Evolutionary conservation across 2,113 vertebrate species (phyloP), one percentile per base, ranked within the genome.

Genomic region (Oryzias javanicus): DNA sequence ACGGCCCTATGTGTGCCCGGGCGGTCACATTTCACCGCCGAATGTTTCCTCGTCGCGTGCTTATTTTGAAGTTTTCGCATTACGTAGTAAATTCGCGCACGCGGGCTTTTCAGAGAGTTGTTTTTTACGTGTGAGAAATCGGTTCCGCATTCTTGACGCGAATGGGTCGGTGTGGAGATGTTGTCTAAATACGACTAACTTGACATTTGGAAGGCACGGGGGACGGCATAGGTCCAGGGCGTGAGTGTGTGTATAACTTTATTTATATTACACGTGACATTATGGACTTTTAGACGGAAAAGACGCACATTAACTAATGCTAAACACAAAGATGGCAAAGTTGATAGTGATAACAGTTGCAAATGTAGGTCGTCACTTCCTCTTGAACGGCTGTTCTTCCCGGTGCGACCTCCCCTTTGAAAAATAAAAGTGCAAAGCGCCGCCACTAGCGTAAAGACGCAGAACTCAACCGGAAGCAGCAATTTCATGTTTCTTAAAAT

Each of bases 61-160:
- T 19, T 47, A 47, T 18, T 12, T 18, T 19, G n/a, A 18, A 47
- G 12, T 47, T 18, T 19, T 47, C 12, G 7, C 6, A 47, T n/a
- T 7, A 47, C 10, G 3, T 1, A 19, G 4, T 18, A 47, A 10
- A 19, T n/a, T 17, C n/a, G 6, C 19, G n/a, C n/a, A 10, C 8
- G 19, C 46, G n/a, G n/a, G 6, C 20, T 55, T 62, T 41, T 51
- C 22, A 19, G 55, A 6, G 51, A 62, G 51, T 41, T 49, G 61
- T 82, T 89, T 90, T 82, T 74, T 80, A 44, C 67, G 70, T 61
- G 41, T 44, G 53, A n/a, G 20, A 45, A 44, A 79, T 83, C 80
- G 85, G 86, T 92, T 91, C 88, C 89, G 88, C 91, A 90, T 91
- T 92, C 84, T 90, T 79, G 57, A 64, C 65, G 19, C 1, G 58